A percentile compares a stretch with the other conserved stretches of the same genome.
Conservation (phyloP, 2,113 vertebrate genomes). For the Ondatra zibethicus region DNA sequence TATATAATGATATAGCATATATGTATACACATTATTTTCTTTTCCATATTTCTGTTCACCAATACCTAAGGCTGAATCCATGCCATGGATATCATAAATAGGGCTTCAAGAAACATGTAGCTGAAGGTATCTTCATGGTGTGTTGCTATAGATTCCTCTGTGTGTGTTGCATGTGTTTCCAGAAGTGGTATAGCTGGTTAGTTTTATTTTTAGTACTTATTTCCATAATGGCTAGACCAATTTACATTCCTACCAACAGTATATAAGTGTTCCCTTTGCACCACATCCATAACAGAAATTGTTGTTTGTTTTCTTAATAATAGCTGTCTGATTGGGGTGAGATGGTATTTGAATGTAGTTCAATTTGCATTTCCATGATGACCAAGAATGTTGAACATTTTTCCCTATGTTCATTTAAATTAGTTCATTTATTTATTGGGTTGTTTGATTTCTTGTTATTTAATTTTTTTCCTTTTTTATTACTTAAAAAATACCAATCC, state of each 20-base stretch:
- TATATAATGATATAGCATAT: too few species aligned
- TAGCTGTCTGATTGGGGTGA: not conserved
- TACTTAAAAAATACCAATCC: too few species aligned
- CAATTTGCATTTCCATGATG: not conserved
- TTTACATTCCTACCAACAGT: not conserved
- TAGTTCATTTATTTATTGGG: not conserved
- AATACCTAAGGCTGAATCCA: not conserved
- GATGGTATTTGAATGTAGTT: not conserved
- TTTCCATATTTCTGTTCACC: not conserved
- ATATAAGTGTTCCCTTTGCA: not conserved
- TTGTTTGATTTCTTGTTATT: not conserved
- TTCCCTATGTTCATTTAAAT: not conserved
- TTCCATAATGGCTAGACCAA: not conserved
- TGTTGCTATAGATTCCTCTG: not conserved
- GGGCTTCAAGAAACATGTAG: not conserved
- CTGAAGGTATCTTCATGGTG: too few species aligned
- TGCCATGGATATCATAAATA: not conserved
- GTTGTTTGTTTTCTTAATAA: not conserved
- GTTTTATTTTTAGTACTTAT: not conserved
- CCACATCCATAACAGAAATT: not conserved
- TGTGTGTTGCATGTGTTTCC: too few species aligned
- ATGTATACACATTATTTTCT: not conserved
- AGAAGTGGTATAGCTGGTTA: not conserved
- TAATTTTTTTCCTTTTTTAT: too few species aligned
- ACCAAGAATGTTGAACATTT: not conserved